Conservation (phyloP, 1,140 invertebrate genomes). For the Anoplophora glabripennis region DNA sequence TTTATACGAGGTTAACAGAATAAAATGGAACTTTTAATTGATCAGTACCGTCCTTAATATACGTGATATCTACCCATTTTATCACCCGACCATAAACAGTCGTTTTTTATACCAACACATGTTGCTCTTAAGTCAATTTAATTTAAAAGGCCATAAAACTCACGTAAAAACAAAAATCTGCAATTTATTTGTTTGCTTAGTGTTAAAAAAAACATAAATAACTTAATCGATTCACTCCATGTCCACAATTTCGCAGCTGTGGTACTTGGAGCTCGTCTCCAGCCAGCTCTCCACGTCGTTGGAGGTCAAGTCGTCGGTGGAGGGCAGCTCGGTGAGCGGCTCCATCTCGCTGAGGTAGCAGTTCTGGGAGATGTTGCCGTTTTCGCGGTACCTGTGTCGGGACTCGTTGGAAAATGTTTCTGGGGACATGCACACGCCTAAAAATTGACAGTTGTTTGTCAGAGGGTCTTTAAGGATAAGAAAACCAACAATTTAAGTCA, state of each 20-base stretch:
- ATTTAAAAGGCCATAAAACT: background rate
- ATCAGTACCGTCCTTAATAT: too few species aligned
- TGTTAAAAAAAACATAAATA: background rate
- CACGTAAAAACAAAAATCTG: background rate
- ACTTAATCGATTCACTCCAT: conserved; percentile 50
- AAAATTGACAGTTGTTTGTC: background rate
- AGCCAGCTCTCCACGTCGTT: conserved; percentile 65
- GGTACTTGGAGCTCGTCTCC: conserved; percentile 71
- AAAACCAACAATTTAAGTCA: too few species aligned
- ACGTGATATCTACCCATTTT: too few species aligned
- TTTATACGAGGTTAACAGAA: too few species aligned
- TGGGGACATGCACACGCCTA: conserved; percentile 21
- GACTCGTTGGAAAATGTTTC: conserved; percentile 12
- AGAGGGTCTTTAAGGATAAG: too few species aligned
- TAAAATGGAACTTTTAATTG: too few species aligned
- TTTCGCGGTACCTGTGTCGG: conserved; percentile 44
- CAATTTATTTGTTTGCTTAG: background rate
- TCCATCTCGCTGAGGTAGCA: conserved; percentile 53
- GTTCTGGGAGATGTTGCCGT: conserved; percentile 41
- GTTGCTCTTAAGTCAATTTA: background rate
- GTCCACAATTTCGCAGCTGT: conserved; percentile 68
- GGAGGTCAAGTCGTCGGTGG: conserved; percentile 63
- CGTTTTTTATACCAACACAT: too few species aligned
- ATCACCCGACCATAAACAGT: too few species aligned
- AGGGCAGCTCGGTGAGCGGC: conserved; percentile 60